A percentile compares a stretch with the other conserved stretches of the same genome.
These are phyloP conservation scores for Lophochroa leadbeateri DNA, from an alignment of 2,113 vertebrate species.

Conservation along the genomic window DNA sequence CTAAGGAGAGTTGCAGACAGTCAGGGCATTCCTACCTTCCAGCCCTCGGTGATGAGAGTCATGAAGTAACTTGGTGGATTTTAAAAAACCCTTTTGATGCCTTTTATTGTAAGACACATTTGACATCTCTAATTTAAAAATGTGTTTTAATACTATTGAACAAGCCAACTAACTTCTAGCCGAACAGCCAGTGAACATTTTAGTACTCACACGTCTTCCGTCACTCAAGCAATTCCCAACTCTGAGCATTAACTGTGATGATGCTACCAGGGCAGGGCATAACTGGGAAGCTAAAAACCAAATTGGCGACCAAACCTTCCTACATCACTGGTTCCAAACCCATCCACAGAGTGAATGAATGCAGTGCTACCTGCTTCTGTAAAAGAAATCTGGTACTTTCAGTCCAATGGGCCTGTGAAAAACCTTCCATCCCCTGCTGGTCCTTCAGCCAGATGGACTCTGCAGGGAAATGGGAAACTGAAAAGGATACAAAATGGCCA, in stretches of 20 bases:
- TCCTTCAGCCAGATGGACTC: not conserved
- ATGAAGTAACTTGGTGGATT: not conserved
- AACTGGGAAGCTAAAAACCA: not conserved
- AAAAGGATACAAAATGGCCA: not conserved
- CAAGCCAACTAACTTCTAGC: not conserved
- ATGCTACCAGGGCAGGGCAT: not conserved
- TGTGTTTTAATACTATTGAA: not conserved
- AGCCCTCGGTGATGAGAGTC: not conserved
- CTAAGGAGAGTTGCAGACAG: not conserved
- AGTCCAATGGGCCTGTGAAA: not conserved
- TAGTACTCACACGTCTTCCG: not conserved
- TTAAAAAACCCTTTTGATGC: not conserved
- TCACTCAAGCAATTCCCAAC: not conserved
- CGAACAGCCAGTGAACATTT: not conserved
- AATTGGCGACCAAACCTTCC: not conserved
- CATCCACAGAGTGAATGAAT: not conserved
- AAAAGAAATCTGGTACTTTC: not conserved
- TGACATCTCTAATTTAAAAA: not conserved
- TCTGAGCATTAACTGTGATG: not conserved
- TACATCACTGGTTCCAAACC: not conserved
- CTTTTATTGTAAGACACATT: not conserved
- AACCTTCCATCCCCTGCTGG: not conserved
- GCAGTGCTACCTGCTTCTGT: not conserved
- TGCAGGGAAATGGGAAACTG: not conserved
- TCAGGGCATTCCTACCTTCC: not conserved